These are phyloP conservation scores for Rhabdornis inornatus DNA, from an alignment of 2,113 vertebrate genomes.

Conservation along the genomic window DNA sequence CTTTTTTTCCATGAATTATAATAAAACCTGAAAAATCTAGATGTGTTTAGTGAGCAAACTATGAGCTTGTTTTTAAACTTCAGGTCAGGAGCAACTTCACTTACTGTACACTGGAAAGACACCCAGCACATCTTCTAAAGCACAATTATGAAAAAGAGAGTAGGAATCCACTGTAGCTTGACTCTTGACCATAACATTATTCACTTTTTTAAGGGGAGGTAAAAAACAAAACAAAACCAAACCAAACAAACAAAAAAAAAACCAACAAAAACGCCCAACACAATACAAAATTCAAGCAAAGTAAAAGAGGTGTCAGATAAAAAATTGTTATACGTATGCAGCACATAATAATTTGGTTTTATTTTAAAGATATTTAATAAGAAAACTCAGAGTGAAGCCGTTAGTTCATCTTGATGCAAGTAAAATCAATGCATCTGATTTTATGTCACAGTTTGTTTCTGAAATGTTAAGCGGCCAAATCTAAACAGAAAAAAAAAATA, in stretches of 20 bases:
- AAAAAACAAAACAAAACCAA: too few relatives aligned
- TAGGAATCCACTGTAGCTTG: not conserved
- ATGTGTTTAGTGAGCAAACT: not conserved
- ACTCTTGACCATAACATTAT: too few relatives aligned
- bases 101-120: not conserved
- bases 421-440: not conserved
- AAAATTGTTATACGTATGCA: not conserved
- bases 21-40: not conserved
- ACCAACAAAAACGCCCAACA: fast-evolving
- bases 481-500: not conserved
- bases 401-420: not conserved
- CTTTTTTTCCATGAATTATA: not conserved
- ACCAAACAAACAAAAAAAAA: not conserved
- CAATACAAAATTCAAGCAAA: not conserved
- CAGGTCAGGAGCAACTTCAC: not conserved
- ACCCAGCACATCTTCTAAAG: not conserved
- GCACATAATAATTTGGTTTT: not conserved
- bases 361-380: not conserved
- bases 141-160: not conserved
- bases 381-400: not conserved
- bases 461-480: not conserved
- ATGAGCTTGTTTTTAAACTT: not conserved
- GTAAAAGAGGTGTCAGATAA: not conserved
- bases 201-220: too few relatives aligned
- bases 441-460: not conserved